Evolutionary conservation across 2,113 vertebrate genomes (phyloP).

Genomic region (Anhinga rufa): DNA sequence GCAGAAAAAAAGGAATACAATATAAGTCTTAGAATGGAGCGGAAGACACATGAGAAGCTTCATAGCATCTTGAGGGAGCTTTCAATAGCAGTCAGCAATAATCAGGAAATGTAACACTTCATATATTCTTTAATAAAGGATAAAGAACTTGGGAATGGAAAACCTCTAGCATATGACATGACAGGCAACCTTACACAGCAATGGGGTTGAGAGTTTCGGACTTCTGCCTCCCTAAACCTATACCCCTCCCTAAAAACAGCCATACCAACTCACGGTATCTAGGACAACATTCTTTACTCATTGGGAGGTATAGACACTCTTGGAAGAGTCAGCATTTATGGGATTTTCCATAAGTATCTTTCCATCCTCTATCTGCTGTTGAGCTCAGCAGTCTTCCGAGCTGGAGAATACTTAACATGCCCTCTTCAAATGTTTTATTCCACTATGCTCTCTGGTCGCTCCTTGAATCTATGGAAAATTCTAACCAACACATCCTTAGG

Average conservation of each 20-base stretch:
- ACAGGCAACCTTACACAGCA: neutral
- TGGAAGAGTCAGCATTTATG: neutral
- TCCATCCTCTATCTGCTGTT: neutral
- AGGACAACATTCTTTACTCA: neutral
- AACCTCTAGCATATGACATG: neutral
- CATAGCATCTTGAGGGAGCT: neutral
- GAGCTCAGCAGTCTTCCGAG: neutral
- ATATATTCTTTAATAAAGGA: neutral
- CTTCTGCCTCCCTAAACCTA: neutral
- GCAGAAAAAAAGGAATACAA: neutral
- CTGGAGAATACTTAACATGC: neutral
- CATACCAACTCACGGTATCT: neutral
- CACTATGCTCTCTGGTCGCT: neutral
- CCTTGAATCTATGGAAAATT: neutral
- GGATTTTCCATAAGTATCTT: neutral
- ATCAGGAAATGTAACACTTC: neutral
- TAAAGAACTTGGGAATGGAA: neutral
- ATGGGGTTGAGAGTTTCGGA: neutral
- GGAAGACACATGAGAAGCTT: neutral
- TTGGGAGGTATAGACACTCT: accelerated
- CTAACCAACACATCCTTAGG: neutral
- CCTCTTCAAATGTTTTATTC: neutral
- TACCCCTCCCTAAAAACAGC: neutral
- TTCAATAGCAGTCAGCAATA: neutral
- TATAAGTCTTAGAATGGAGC: accelerated